Conservation (phyloP, 2,797 vertebrate species). For the Enteromius fasciolatus region DNA sequence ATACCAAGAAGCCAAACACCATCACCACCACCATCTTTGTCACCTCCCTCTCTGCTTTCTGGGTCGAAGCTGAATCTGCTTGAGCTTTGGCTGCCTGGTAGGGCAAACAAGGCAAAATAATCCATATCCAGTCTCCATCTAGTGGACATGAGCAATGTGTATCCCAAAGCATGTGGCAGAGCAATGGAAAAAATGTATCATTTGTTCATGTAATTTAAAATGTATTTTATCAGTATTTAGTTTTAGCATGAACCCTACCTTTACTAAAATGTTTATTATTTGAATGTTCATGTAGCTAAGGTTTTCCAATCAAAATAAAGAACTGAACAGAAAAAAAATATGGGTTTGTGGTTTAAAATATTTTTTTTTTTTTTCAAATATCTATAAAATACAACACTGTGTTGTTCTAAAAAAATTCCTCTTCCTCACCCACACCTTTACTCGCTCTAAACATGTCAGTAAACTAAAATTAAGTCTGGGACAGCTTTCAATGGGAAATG, state of each 20-base stretch:
- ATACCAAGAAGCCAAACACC: constrained; percentile 80
- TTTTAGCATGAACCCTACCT: neutral
- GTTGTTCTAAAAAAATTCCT: neutral
- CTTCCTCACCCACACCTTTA: neutral
- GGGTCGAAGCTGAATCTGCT: constrained; percentile 80
- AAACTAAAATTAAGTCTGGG: neutral
- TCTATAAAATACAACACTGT: neutral
- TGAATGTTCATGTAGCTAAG: neutral
- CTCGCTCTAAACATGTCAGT: neutral
- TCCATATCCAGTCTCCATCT: neutral
- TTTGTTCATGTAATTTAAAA: neutral
- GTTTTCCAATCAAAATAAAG: neutral
- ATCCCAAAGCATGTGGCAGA: neutral
- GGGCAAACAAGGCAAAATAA: neutral
- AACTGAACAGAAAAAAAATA: neutral
- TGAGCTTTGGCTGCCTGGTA: constrained; percentile 78
- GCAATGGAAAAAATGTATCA: neutral
- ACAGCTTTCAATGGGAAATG: neutral
- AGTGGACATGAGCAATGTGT: neutral
- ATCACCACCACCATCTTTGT: constrained; percentile 81
- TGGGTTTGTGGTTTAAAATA: neutral
- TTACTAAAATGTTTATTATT: neutral
- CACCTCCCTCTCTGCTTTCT: constrained; percentile 81
- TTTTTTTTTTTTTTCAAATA: neutral
- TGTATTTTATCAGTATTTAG: neutral